Base-by-base conservation (phyloP, 2,888 invertebrate genomes). In the Pollenia labialis region DNA sequence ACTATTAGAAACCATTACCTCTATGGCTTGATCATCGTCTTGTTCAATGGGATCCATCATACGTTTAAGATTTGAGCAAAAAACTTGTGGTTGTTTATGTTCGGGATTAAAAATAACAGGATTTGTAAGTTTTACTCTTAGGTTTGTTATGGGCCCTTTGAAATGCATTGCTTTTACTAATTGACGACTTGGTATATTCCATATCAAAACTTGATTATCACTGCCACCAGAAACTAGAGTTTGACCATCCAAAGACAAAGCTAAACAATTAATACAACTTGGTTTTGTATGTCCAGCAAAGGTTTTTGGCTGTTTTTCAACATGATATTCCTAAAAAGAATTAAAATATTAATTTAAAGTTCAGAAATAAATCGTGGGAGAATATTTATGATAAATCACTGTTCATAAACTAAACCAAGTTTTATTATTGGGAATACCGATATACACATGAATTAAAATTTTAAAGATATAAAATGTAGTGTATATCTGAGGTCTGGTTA, bases 131-230 rank as follows among this genome's bases (percentile, higher is more conserved):
- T 95, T 94, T 90, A 97, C 95, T 82, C 94, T 94, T 1, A 96
- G 94, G 93, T 97, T 97, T 0, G 96, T 96, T 0, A 97, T 94
- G 0, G 95, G 92, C n/a, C 96, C 97, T 93, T 96, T 97, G 89
- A 97, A 97, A 56, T 94, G 93, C 88, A 97, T 94, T 68, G 94
- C 95, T 89, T 96, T 95, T 4, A 97, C 92, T 69, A 97, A 95
- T 91, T 98, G 97, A 83, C 95, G 94, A 91, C 97, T 97, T 8
- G 94, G 93, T 79, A 97, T 95, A 89, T 98, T 96, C 98, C 98
- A 98, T 32, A 98, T 91, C 88, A 96, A 95, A 0, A 97, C 96
- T 84, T 94, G 95, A 69, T 95, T 95, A 93, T 97, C 97, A 86
- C 95, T 94, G 0, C 96, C 96, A 0, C 97, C 98, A 0, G 98